A percentile compares a stretch with the other conserved stretches of the same genome.
These are phyloP conservation scores for Brachyrhaphis roseni DNA, from an alignment of 2,797 vertebrate genomes.

Conservation along the genomic window DNA sequence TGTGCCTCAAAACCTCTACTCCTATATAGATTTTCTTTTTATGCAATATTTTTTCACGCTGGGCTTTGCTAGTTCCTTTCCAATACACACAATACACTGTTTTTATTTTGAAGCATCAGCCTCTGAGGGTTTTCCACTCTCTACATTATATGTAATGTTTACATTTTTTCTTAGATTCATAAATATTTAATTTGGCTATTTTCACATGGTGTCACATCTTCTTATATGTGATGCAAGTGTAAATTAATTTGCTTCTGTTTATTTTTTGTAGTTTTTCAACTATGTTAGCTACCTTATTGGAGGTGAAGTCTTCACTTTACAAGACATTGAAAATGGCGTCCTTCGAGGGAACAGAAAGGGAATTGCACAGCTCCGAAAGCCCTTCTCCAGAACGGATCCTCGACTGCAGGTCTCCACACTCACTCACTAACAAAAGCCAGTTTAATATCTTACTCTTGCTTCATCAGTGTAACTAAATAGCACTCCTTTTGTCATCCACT, in stretches of 20 bases:
- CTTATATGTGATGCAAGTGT: neutral
- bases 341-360: conserved; percentile 85
- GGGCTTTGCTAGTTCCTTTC: neutral
- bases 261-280: conserved; percentile 80
- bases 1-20: neutral
- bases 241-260: neutral
- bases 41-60: neutral
- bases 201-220: neutral
- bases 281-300: conserved; percentile 87
- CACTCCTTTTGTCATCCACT: conserved; percentile 40
- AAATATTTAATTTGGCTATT: neutral
- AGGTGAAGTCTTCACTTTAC: conserved; percentile 84
- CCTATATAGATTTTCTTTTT: neutral
- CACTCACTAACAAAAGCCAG: neutral
- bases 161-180: neutral
- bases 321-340: conserved; percentile 86
- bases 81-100: neutral
- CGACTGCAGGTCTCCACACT: conserved; percentile 74
- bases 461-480: neutral
- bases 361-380: conserved; percentile 78
- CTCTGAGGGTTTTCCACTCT: neutral
- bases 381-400: conserved; percentile 84
- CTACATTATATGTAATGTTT: neutral
- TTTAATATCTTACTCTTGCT: conserved; percentile 2
- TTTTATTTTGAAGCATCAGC: neutral